Conservation (phyloP, 2,888 invertebrate species). For the Philopedon plagiatum region DNA sequence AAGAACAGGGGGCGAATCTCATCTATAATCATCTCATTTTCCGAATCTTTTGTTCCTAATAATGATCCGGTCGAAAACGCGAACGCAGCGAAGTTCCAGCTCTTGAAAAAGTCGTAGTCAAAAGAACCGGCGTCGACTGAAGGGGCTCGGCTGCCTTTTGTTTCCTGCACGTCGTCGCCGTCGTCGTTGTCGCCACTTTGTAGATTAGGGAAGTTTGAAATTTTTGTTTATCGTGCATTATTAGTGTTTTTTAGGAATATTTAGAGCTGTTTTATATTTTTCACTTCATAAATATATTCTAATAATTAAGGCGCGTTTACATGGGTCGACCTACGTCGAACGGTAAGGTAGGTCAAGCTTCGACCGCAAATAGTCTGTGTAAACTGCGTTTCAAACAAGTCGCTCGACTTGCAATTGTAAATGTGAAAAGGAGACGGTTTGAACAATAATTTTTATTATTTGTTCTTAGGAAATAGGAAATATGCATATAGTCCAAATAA, state of each 20-base stretch:
- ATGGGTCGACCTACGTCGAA: no score
- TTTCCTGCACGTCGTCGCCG: slow-evolving; percentile 58
- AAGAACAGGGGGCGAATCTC: slow-evolving; percentile 60
- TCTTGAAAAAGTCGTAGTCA: slow-evolving; percentile 39
- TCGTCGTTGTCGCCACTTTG: slow-evolving; percentile 45
- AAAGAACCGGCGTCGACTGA: slow-evolving; percentile 23
- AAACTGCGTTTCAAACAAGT: no score
- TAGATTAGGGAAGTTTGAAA: slow-evolving; percentile 32
- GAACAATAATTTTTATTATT: no score
- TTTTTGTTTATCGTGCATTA: background rate
- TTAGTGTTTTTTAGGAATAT: background rate
- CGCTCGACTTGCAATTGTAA: no score
- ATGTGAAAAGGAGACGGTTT: no score
- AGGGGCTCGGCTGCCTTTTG: slow-evolving; percentile 58
- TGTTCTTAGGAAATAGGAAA: no score
- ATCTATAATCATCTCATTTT: slow-evolving; percentile 69
- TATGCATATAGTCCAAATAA: no score
- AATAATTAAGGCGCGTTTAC: no score
- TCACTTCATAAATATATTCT: no score
- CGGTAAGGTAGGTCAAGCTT: no score
- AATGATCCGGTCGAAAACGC: slow-evolving; percentile 66
- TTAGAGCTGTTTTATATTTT: no score
- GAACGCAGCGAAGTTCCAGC: slow-evolving; percentile 39
- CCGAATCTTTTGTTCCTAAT: slow-evolving; percentile 69
- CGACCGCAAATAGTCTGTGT: no score